Conservation (phyloP, 30 jellyfish, hydroid and myxozoan genomes). For the Aurelia sp. region DNA sequence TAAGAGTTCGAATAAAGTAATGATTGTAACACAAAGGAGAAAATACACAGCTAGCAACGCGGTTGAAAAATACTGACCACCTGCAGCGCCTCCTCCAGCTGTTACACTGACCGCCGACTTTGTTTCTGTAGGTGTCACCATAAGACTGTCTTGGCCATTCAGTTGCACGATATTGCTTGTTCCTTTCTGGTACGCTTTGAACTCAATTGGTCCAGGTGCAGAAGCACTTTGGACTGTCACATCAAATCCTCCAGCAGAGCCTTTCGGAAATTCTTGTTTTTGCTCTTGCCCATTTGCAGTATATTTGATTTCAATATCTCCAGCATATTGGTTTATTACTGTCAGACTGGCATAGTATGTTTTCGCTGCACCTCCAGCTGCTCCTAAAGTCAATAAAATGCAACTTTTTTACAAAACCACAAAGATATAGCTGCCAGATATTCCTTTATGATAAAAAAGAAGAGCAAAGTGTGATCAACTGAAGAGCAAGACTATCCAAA, state of each 20-base stretch:
- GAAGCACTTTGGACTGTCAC: constrained; percentile 35
- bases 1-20: no score
- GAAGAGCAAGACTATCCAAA: neutral
- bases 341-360: constrained; percentile 28
- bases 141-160: constrained; percentile 49
- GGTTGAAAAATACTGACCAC: no score
- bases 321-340: constrained; percentile 26
- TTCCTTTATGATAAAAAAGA: no score
- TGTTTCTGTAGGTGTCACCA: constrained; percentile 48
- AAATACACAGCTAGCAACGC: no score
- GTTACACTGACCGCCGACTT: constrained; percentile 23
- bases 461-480: no score
- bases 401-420: no score
- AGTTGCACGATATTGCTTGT: constrained; percentile 31
- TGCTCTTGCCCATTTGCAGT: constrained; percentile 21
- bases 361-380: constrained; percentile 6
- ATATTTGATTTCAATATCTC: constrained; percentile 14
- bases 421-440: no score
- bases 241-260: constrained; percentile 16
- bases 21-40: no score
- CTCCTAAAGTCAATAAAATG: no score
- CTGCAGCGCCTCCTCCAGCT: constrained; percentile 8
- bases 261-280: constrained; percentile 36
- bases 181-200: constrained; percentile 44
- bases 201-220: constrained; percentile 57